phyloP scores from a whole-genome alignment of 2,113 vertebrate species.

The Phalacrocorax pelagicus region DNA sequence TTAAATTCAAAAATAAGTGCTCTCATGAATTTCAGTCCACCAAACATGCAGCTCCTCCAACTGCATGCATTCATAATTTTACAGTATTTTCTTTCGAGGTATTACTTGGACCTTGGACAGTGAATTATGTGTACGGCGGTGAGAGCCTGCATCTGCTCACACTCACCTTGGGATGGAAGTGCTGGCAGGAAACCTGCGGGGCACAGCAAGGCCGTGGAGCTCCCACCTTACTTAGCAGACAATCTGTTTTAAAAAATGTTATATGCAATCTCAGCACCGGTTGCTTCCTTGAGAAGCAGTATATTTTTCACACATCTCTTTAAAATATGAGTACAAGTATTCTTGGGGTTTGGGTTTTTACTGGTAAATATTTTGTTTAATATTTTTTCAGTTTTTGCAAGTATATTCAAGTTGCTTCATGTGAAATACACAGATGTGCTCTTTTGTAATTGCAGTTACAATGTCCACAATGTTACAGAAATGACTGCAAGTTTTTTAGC shows the following conservation, averaged over 20 bases:
- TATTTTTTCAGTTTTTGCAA: neutral
- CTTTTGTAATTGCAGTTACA: neutral
- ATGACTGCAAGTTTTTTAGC: neutral
- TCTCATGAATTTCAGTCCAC: accelerated
- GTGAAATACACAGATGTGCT: neutral
- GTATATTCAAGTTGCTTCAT: neutral
- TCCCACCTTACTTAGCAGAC: neutral
- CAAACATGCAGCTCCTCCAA: neutral
- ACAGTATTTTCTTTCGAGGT: neutral
- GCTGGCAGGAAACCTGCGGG: neutral
- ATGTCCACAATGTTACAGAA: neutral
- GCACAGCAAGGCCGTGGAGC: neutral
- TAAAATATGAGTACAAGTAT: neutral
- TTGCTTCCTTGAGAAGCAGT: neutral
- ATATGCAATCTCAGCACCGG: neutral
- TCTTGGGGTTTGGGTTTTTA: neutral
- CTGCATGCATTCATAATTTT: neutral
- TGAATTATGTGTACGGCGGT: neutral
- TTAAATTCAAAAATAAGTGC: neutral
- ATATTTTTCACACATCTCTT: neutral
- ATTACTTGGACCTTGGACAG: neutral
- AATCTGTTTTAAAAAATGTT: neutral
- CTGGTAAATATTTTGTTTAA: neutral
- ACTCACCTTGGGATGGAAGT: neutral
- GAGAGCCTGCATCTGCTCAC: conserved; percentile 28